Conservation (phyloP, 2,797 vertebrate species). For the Sitta carolinensis region DNA sequence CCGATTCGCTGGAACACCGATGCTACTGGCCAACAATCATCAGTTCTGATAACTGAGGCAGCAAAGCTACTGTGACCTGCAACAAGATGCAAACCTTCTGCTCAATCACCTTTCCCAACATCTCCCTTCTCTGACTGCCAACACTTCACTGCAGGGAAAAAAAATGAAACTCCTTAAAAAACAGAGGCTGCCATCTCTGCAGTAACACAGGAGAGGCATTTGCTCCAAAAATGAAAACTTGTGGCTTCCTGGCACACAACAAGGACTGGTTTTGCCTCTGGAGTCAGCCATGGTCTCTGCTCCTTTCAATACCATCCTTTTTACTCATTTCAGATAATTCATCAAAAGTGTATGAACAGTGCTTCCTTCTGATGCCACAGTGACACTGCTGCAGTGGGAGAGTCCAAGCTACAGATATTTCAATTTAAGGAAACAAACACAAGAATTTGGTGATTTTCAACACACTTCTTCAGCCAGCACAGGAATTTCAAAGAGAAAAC, state of each 20-base stretch:
- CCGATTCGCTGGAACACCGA: rapidly evolving
- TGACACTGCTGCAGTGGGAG: rapidly evolving
- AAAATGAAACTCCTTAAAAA: neutral
- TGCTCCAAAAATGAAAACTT: neutral
- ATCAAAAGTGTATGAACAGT: rapidly evolving
- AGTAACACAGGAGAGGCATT: neutral
- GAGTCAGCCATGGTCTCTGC: neutral
- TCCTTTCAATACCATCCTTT: neutral
- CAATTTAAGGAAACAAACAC: neutral
- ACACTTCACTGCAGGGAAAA: neutral
- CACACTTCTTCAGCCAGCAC: neutral
- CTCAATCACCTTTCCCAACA: neutral
- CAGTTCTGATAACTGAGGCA: neutral
- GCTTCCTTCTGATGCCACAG: neutral
- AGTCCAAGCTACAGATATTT: neutral
- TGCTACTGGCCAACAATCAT: rapidly evolving
- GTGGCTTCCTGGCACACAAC: neutral
- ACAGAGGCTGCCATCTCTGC: neutral
- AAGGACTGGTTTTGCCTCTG: neutral
- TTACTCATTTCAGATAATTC: neutral
- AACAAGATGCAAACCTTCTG: neutral
- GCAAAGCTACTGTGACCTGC: neutral
- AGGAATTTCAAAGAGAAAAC: neutral
- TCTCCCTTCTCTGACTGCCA: neutral
- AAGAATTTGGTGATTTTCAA: neutral